These are phyloP conservation scores for Globodera ellingtonae DNA, from an alignment of 1,140 invertebrate species.

Conservation along the genomic window DNA sequence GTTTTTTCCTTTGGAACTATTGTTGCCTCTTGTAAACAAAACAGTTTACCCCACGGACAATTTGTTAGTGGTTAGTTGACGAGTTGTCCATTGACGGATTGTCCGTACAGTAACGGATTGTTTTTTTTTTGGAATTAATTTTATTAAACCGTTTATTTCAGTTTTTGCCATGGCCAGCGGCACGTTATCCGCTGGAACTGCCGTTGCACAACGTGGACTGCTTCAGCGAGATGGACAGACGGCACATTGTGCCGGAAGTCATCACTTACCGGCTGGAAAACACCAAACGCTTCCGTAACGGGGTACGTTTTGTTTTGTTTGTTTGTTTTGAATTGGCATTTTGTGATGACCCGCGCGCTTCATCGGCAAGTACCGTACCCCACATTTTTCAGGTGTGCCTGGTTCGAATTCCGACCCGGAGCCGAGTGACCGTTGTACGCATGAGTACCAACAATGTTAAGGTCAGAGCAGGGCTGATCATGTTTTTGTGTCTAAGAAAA, in stretches of 20 bases:
- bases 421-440: neutral
- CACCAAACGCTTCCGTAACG: neutral
- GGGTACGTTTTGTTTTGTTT: neutral
- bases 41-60: too few relatives aligned
- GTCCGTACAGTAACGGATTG: too few relatives aligned
- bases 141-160: neutral
- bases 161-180: neutral
- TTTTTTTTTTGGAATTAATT: too few relatives aligned
- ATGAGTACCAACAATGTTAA: neutral
- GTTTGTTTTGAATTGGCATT: neutral
- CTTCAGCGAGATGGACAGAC: neutral
- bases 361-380: too few relatives aligned
- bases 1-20: too few relatives aligned
- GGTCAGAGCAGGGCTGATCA: neutral
- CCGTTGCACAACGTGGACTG: neutral
- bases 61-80: too few relatives aligned
- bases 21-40: too few relatives aligned
- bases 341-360: neutral
- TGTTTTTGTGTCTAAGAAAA: neutral
- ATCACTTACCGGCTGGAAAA: neutral
- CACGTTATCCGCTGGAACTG: neutral
- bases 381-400: neutral
- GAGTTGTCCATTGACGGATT: too few relatives aligned
- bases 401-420: conserved; percentile 12
- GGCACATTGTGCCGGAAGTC: neutral